Evolutionary conservation across 2,797 vertebrate genomes (phyloP).

Genomic region (Liasis olivaceus): DNA sequence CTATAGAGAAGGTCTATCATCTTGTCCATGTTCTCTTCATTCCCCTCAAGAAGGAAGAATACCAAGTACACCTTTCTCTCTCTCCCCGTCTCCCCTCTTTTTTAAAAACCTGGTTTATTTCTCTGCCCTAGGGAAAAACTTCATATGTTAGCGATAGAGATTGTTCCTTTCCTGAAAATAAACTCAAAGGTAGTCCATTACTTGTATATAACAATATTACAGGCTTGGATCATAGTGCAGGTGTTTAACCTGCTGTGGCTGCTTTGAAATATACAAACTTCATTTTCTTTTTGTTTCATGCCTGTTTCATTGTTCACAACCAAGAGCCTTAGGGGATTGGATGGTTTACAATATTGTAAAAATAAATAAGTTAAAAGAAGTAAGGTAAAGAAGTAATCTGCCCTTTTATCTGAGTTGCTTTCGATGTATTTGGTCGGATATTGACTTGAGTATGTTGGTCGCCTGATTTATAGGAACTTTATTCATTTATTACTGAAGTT

Average conservation of each 20-base stretch:
- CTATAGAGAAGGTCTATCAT: background rate
- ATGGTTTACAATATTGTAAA: background rate
- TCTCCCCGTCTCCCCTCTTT: background rate
- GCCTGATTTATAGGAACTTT: background rate
- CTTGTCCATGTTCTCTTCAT: background rate
- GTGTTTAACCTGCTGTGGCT: background rate
- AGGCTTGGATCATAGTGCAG: background rate
- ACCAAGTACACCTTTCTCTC: background rate
- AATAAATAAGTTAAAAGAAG: background rate
- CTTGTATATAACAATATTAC: background rate
- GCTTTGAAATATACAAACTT: background rate
- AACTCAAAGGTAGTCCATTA: background rate
- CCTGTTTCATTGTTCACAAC: background rate
- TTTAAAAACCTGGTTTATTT: background rate
- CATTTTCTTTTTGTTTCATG: background rate
- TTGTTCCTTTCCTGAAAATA: background rate
- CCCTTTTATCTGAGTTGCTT: background rate
- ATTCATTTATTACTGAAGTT: background rate
- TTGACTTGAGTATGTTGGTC: background rate
- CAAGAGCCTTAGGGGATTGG: background rate
- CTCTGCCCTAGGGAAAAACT: background rate
- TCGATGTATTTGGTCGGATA: background rate
- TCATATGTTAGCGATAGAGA: background rate
- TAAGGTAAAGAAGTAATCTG: background rate
- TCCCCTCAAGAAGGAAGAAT: background rate